A percentile compares a stretch with the other conserved stretches of the same genome.
Evolutionary conservation across 2,888 invertebrate genomes (phyloP).

Genomic region (Orthosia gracilis): DNA sequence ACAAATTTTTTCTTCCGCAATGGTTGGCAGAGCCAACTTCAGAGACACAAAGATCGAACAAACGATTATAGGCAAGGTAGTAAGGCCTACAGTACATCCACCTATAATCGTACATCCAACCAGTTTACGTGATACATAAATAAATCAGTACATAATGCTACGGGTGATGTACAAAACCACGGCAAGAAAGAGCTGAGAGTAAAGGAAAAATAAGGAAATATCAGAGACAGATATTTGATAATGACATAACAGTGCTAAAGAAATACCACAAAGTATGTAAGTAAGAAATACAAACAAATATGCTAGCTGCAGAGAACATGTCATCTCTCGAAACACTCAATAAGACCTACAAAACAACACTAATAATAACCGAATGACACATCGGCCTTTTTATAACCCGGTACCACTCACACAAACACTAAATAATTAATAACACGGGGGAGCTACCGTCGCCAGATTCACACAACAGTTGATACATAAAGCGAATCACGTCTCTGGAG

Average conservation of each 20-base stretch:
- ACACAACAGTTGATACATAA: slow-evolving; percentile 71
- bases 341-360: neutral
- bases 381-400: slow-evolving; percentile 19
- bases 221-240: neutral
- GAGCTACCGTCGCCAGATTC: slow-evolving; percentile 63
- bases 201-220: neutral
- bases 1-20: no score
- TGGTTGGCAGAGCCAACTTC: no score
- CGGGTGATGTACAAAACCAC: neutral
- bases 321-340: neutral
- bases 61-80: no score
- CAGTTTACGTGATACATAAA: neutral
- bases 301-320: neutral
- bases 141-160: neutral
- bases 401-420: slow-evolving; percentile 49
- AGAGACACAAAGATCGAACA: no score
- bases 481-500: slow-evolving; percentile 74
- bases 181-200: neutral
- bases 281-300: no score
- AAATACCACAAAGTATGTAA: no score
- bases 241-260: no score
- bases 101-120: no score
- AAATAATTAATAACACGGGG: slow-evolving; percentile 68
- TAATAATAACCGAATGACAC: neutral
- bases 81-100: neutral